Evolutionary conservation across 2,797 vertebrate genomes (phyloP).

Genomic region (Nannoperca obscura): DNA sequence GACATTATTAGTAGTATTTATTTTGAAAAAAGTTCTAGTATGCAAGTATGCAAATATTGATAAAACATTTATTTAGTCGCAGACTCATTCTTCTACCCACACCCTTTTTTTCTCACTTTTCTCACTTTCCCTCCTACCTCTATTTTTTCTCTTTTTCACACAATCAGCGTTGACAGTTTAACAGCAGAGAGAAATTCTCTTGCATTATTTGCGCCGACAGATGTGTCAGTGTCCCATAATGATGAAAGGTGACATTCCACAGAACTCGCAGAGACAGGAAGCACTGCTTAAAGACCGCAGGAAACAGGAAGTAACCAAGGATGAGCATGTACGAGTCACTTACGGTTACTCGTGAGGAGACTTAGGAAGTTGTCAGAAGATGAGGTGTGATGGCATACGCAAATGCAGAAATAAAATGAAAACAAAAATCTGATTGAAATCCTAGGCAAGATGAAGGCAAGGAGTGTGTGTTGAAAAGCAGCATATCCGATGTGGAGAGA

Average conservation of each 20-base stretch:
- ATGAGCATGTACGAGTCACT: conserved; percentile 65
- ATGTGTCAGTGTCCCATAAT: conserved; percentile 57
- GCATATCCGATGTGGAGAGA: conserved; percentile 16
- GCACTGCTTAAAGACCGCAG: conserved; percentile 63
- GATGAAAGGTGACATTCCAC: conserved; percentile 71
- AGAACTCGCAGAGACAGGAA: conserved; percentile 70
- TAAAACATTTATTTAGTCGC: conserved; percentile 25
- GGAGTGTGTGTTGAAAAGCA: conserved; percentile 57
- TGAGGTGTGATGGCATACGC: background rate
- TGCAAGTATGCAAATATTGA: background rate
- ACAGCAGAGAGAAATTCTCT: conserved; percentile 49
- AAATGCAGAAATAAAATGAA: conserved; percentile 33
- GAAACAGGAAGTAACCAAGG: conserved; percentile 79
- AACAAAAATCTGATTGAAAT: conserved; percentile 1
- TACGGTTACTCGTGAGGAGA: conserved; percentile 42
- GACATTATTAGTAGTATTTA: conserved; percentile 1
- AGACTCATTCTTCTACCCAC: conserved; percentile 36
- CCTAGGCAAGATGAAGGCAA: conserved; percentile 13
- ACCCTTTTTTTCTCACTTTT: conserved; percentile 41
- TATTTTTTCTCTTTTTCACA: conserved; percentile 55
- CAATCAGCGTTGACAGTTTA: conserved; percentile 72
- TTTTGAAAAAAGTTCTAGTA: conserved; percentile 5
- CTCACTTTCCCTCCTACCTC: conserved; percentile 51
- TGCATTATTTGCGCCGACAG: conserved; percentile 48
- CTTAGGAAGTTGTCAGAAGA: conserved; percentile 34